Evolutionary conservation across 2,888 invertebrate genomes (phyloP).

Genomic region (Noctua comes): DNA sequence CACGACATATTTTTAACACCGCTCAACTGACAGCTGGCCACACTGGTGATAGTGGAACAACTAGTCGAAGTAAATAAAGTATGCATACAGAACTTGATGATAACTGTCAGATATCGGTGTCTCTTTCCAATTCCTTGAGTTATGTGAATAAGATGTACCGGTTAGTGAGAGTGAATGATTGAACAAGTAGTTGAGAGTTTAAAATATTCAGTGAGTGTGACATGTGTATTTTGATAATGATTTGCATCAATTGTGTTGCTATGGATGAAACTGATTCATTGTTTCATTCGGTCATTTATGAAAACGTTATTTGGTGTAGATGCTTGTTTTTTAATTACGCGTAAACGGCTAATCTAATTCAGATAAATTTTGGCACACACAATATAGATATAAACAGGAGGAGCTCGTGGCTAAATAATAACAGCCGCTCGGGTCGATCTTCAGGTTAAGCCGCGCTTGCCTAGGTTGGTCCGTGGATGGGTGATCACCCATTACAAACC

Average conservation of each 20-base stretch:
- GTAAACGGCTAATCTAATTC: not conserved
- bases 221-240: constrained; percentile 23
- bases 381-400: not conserved
- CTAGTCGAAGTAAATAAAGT: constrained; percentile 40
- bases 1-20: constrained; percentile 74
- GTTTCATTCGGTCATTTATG: constrained; percentile 10
- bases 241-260: constrained; percentile 2
- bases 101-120: constrained; percentile 51
- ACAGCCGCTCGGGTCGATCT: too few relatives aligned
- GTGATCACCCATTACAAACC: too few relatives aligned
- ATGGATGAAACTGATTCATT: constrained; percentile 7
- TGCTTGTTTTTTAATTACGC: not conserved
- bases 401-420: too few relatives aligned
- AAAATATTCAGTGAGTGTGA: constrained; percentile 33
- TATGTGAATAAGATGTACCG: constrained; percentile 48
- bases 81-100: constrained; percentile 50
- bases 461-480: too few relatives aligned
- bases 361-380: not conserved
- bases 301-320: not conserved
- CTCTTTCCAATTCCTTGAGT: constrained; percentile 50
- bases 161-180: constrained; percentile 24
- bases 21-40: constrained; percentile 48
- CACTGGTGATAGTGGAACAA: constrained; percentile 41
- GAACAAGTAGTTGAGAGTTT: not conserved
- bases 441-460: too few relatives aligned